Evolutionary conservation across 2,888 invertebrate genomes (phyloP).

Genomic region (Tetragonisca angustula): DNA sequence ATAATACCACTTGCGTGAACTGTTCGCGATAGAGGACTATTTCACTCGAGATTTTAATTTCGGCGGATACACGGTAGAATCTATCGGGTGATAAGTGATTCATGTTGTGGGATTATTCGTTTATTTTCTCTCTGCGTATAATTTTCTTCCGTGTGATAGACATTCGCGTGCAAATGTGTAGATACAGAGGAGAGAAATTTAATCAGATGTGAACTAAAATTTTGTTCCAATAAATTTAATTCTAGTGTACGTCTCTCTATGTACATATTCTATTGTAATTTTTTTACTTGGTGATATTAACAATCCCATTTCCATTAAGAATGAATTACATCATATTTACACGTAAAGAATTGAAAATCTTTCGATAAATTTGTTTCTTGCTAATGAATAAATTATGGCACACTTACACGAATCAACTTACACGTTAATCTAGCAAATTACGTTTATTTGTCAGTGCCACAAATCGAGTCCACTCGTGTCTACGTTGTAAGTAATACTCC

Average conservation of each 20-base stretch:
- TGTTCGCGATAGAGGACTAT: neutral
- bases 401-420: no score
- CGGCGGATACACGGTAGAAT: neutral
- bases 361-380: no score
- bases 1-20: neutral
- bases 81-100: neutral
- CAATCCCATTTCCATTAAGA: neutral
- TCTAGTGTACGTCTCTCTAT: neutral
- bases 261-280: neutral
- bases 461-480: no score
- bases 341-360: no score
- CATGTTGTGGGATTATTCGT: neutral
- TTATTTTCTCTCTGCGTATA: neutral
- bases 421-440: no score
- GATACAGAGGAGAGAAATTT: neutral
- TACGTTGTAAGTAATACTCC: no score
- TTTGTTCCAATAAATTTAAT: neutral
- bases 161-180: neutral
- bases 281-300: neutral
- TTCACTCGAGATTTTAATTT: neutral
- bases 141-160: neutral
- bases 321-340: neutral
- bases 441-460: no score
- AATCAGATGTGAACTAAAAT: neutral
- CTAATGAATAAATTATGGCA: no score